A percentile compares a stretch with the other conserved stretches of the same genome.
Evolutionary conservation across 2,888 invertebrate genomes (phyloP).

Genomic region (Ophion slaviceki): DNA sequence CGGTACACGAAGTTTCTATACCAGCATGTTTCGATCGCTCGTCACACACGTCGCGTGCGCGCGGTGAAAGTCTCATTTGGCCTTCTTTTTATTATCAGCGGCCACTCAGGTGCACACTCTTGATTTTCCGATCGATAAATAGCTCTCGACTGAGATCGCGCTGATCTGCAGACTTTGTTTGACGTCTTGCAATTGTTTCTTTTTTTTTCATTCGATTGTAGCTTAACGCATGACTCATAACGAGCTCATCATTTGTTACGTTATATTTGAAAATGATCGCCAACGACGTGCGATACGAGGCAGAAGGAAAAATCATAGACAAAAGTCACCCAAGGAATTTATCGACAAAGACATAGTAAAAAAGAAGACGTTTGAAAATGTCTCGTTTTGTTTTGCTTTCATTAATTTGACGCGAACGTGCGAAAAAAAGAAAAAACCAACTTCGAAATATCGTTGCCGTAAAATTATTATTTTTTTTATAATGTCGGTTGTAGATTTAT

Average conservation of each 20-base stretch:
- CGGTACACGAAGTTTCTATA: slow-evolving; percentile 5
- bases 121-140: slow-evolving; percentile 43
- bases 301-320: not conserved
- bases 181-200: too few species aligned
- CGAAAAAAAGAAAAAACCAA: too few species aligned
- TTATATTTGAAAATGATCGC: not conserved
- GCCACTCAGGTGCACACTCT: slow-evolving; percentile 1
- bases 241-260: not conserved
- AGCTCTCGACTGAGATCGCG: not conserved
- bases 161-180: too few species aligned
- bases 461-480: not conserved
- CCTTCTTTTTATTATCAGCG: slow-evolving; percentile 51
- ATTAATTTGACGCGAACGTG: too few species aligned
- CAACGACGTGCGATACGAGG: not conserved
- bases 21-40: slow-evolving; percentile 14
- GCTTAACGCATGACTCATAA: not conserved
- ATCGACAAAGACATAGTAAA: not conserved
- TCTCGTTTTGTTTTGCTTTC: too few species aligned
- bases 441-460: not conserved
- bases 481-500: not conserved
- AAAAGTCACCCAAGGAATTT: not conserved
- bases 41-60: slow-evolving; percentile 19
- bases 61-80: slow-evolving; percentile 55
- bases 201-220: not conserved
- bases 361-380: too few species aligned